These are phyloP conservation scores for Zaprionus gabonicus DNA, from an alignment of 1,140 invertebrate genomes.

Conservation along the genomic window DNA sequence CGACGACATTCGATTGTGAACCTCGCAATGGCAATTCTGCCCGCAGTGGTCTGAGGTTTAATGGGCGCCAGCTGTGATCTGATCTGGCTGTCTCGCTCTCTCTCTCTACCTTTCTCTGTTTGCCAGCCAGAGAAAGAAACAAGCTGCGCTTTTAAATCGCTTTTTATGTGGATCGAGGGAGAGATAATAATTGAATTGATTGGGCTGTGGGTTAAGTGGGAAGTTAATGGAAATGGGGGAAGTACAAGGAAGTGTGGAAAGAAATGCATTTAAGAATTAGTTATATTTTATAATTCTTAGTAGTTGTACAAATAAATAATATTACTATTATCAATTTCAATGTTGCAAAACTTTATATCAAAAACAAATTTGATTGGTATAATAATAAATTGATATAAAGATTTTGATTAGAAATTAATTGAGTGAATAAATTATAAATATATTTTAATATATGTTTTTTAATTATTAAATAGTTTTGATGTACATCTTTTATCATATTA, in stretches of 20 bases:
- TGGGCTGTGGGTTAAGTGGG: neutral
- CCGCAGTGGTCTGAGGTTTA: conserved; percentile 77
- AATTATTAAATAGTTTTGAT: no score
- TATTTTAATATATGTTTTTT: no score
- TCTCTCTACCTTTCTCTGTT: neutral
- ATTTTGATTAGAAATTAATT: no score
- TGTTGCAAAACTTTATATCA: no score
- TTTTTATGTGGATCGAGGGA: neutral
- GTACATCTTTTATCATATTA: no score
- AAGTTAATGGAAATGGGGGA: neutral
- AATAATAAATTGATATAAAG: no score
- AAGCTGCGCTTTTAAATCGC: conserved; percentile 12
- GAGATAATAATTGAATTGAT: neutral
- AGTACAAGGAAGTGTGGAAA: neutral
- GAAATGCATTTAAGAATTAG: no score
- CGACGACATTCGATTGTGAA: conserved; percentile 31
- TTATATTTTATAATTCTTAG: no score
- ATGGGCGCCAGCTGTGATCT: conserved; percentile 69
- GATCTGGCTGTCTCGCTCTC: conserved; percentile 25
- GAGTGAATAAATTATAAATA: no score
- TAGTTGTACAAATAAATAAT: no score
- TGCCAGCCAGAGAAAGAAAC: conserved; percentile 17
- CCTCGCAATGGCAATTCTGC: conserved; percentile 42
- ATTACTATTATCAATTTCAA: no score
- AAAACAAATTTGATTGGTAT: no score